phyloP scores from a whole-genome alignment of 2,797 vertebrate genomes.

The Anableps anableps region DNA sequence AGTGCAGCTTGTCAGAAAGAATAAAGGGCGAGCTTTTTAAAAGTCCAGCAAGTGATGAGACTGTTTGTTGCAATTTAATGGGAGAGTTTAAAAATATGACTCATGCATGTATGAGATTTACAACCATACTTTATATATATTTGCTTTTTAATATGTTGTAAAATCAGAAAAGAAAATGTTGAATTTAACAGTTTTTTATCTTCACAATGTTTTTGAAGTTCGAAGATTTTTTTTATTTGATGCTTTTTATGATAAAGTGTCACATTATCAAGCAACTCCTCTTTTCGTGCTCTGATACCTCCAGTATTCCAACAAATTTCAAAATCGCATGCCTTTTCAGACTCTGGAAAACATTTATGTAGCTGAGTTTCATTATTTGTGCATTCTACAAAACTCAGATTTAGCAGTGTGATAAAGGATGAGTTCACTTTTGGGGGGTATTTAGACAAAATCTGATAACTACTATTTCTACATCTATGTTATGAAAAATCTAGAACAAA shows the following conservation, averaged over 20 bases:
- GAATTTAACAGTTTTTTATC: neutral
- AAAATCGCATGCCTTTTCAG: neutral
- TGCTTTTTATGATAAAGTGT: conserved; percentile 7
- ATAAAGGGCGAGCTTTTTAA: conserved; percentile 41
- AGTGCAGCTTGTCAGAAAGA: conserved; percentile 53
- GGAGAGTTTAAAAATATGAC: conserved; percentile 25
- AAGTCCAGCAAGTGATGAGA: conserved; percentile 34
- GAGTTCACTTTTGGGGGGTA: neutral
- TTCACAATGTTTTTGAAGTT: conserved; percentile 6
- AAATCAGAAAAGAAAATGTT: conserved; percentile 10
- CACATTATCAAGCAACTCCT: neutral
- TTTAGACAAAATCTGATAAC: neutral
- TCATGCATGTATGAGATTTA: conserved; percentile 6
- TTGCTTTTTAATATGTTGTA: neutral
- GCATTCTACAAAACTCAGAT: neutral
- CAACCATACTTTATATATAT: neutral
- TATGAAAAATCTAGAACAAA: neutral
- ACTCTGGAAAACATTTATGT: neutral
- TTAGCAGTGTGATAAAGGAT: neutral
- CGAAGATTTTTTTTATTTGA: neutral
- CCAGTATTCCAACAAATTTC: neutral
- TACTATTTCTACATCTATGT: neutral
- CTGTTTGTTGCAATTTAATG: conserved; percentile 49
- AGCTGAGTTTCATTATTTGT: neutral
- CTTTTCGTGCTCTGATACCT: neutral